A percentile compares a stretch with the other conserved stretches of the same genome.
Conservation (phyloP, 2,797 vertebrate species). For the Catharus ustulatus region DNA sequence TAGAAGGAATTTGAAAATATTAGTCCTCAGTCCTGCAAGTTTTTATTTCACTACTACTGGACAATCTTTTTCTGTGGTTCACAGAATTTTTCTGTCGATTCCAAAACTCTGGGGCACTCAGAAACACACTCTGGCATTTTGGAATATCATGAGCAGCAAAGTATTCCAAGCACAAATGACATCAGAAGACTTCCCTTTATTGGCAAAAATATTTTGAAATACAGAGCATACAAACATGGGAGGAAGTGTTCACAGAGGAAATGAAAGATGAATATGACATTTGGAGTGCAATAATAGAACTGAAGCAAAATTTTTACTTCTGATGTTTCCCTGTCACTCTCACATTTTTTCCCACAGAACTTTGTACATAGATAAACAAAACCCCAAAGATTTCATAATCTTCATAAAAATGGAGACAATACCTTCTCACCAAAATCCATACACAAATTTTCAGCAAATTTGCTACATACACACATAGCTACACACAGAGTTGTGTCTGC, state of each 20-base stretch:
- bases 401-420: background rate
- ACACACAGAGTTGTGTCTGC: background rate
- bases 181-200: background rate
- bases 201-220: conserved; percentile 7
- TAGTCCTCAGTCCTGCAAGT: background rate
- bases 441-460: background rate
- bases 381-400: background rate
- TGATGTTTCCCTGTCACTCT: background rate
- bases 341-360: background rate
- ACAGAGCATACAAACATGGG: background rate
- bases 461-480: background rate
- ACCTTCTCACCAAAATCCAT: background rate
- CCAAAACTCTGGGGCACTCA: background rate
- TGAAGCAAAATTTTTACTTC: background rate
- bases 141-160: background rate
- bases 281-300: background rate
- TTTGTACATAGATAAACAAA: background rate
- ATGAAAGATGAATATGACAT: background rate
- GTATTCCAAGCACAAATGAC: background rate
- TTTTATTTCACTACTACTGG: background rate
- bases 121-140: background rate
- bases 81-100: background rate
- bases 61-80: background rate
- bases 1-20: background rate
- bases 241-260: conserved; percentile 19